Conservation (phyloP, 2,113 vertebrate genomes). For the Tautogolabrus adspersus region DNA sequence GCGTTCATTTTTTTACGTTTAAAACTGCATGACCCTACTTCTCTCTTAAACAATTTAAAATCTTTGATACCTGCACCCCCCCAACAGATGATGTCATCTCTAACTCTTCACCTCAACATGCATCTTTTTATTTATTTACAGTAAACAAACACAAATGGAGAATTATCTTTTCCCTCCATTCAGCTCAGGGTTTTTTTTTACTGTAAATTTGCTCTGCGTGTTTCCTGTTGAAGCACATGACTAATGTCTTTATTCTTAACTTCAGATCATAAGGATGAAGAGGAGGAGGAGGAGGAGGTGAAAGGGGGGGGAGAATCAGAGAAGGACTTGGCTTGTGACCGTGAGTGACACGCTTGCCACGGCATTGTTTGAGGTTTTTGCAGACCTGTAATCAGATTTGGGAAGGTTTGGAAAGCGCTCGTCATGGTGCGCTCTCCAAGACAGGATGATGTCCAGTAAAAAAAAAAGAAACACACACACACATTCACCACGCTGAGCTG, state of each 20-base stretch:
- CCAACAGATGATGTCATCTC: conserved; percentile 9
- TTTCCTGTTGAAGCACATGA: conserved; percentile 62
- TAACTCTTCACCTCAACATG: background rate
- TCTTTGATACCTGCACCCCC: too few species aligned
- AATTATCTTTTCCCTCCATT: conserved; percentile 18
- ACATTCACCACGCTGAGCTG: conserved; percentile 14
- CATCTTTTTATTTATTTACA: conserved; percentile 37
- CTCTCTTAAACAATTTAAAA: too few species aligned
- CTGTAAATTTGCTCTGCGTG: conserved; percentile 58
- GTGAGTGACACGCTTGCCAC: conserved; percentile 67
- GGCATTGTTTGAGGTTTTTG: conserved; percentile 83
- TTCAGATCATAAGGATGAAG: conserved; percentile 73
- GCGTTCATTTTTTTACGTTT: conserved; percentile 17
- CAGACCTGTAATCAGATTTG: conserved; percentile 83
- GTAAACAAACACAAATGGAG: conserved; percentile 19
- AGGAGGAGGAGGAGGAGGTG: conserved; percentile 37
- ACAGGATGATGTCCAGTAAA: conserved; percentile 76
- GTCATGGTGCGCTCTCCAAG: conserved; percentile 72
- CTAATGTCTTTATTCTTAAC: conserved; percentile 66
- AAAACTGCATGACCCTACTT: background rate
- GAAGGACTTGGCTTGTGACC: conserved; percentile 67
- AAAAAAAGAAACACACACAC: conserved; percentile 34
- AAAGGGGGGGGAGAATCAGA: conserved; percentile 29
- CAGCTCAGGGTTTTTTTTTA: conserved; percentile 10
- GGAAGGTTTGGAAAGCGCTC: conserved; percentile 76